A percentile compares a stretch with the other conserved stretches of the same genome.
Evolutionary conservation across 2,797 vertebrate species (phyloP).

Genomic region (Peromyscus nudipes): DNA sequence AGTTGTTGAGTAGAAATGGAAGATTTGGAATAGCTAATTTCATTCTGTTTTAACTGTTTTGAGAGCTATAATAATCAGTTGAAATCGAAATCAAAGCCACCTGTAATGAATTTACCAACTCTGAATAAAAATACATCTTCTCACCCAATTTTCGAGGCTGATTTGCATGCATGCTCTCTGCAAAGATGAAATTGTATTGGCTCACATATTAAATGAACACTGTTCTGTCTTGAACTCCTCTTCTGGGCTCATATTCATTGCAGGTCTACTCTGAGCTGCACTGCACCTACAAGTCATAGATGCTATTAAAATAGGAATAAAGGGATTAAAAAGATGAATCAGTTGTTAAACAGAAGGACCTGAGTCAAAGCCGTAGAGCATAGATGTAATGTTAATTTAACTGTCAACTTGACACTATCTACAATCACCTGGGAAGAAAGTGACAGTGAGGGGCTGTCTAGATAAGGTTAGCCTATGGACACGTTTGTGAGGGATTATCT

Average conservation of each 20-base stretch:
- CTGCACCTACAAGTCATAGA: background rate
- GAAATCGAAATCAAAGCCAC: slow-evolving; percentile 68
- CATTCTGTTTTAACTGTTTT: slow-evolving; percentile 26
- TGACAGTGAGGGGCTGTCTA: background rate
- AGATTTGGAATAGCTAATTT: slow-evolving; percentile 42
- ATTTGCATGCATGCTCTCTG: slow-evolving; percentile 11
- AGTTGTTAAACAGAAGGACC: background rate
- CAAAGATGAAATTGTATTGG: slow-evolving; percentile 7
- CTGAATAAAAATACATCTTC: slow-evolving; percentile 67
- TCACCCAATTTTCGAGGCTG: slow-evolving; percentile 2
- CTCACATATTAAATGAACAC: background rate
- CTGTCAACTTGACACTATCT: background rate
- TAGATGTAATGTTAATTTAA: background rate
- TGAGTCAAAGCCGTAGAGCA: background rate
- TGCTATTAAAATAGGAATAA: background rate
- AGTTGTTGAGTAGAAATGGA: background rate
- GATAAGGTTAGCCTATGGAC: background rate
- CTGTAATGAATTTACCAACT: slow-evolving; percentile 61
- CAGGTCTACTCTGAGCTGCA: background rate
- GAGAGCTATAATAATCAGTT: slow-evolving; percentile 35
- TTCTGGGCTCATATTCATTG: background rate
- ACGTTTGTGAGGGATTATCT: background rate
- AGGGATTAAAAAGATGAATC: background rate
- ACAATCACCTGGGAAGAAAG: background rate
- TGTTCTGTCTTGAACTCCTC: background rate